phyloP scores from a whole-genome alignment of 2,113 vertebrate genomes.

The Crotalus horridus region DNA sequence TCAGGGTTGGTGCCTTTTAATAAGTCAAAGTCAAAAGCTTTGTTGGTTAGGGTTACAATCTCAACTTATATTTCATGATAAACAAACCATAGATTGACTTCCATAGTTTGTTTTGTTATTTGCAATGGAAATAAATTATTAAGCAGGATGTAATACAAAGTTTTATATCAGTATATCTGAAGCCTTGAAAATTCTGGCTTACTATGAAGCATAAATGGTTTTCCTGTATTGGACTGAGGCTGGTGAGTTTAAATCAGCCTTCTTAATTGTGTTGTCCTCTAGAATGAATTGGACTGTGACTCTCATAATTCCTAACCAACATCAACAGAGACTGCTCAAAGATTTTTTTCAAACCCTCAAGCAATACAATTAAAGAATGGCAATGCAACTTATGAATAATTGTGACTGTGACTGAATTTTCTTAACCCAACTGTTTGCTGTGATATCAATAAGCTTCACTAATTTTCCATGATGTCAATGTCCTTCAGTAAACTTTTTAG shows the following conservation, averaged over 20 bases:
- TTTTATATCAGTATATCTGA: not conserved
- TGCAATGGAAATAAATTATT: not conserved
- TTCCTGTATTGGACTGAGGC: not conserved
- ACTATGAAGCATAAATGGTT: not conserved
- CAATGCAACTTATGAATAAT: not conserved
- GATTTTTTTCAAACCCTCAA: not conserved
- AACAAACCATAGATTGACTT: not conserved
- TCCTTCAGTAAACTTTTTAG: not conserved
- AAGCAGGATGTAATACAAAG: not conserved
- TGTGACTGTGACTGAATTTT: not conserved
- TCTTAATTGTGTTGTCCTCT: not conserved
- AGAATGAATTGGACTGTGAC: not conserved
- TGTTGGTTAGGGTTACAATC: not conserved
- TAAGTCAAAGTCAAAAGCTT: not conserved
- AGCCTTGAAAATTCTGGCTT: not conserved
- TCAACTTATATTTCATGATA: not conserved
- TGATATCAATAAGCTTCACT: not conserved
- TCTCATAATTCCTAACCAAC: not conserved
- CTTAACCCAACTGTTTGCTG: not conserved
- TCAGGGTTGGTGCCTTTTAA: not conserved
- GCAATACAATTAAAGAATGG: not conserved
- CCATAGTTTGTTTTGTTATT: not conserved
- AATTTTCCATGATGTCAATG: not conserved
- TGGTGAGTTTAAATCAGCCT: not conserved
- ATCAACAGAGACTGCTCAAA: not conserved